phyloP scores from a whole-genome alignment of 2,797 vertebrate species.

The Pachyuromys duprasi region DNA sequence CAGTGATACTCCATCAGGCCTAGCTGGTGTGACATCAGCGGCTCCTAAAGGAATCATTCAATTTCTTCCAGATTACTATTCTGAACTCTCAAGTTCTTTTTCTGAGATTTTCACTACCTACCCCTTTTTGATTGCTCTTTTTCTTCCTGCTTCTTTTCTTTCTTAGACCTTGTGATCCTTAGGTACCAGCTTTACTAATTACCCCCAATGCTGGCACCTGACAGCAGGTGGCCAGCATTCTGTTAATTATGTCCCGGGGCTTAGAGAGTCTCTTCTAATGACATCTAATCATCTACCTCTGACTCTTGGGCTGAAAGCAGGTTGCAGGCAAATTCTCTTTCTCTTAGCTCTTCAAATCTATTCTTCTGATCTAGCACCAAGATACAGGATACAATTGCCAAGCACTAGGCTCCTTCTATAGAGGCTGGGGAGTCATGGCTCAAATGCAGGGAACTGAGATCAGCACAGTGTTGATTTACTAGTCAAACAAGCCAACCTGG shows the following conservation, averaged over 20 bases:
- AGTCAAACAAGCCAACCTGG: neutral
- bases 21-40: conserved; percentile 16
- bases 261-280: conserved; percentile 71
- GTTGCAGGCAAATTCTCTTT: conserved; percentile 69
- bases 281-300: conserved; percentile 78
- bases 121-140: conserved; percentile 33
- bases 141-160: conserved; percentile 49
- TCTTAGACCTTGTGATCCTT: conserved; percentile 75
- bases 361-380: conserved; percentile 58
- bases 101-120: conserved; percentile 55
- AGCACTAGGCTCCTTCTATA: neutral
- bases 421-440: neutral
- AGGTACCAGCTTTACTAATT: conserved; percentile 81
- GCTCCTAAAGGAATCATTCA: conserved; percentile 55
- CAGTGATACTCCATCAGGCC: conserved; percentile 22
- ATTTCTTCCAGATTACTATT: conserved; percentile 4
- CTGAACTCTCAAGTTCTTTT: conserved; percentile 52
- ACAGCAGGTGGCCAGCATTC: conserved; percentile 80
- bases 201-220: conserved; percentile 71
- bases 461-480: neutral
- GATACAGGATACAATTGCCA: neutral
- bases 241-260: conserved; percentile 85
- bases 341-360: conserved; percentile 69
- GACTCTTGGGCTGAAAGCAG: conserved; percentile 71
- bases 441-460: neutral